phyloP scores from a whole-genome alignment of 2,113 vertebrate species.

The Pandion haliaetus region DNA sequence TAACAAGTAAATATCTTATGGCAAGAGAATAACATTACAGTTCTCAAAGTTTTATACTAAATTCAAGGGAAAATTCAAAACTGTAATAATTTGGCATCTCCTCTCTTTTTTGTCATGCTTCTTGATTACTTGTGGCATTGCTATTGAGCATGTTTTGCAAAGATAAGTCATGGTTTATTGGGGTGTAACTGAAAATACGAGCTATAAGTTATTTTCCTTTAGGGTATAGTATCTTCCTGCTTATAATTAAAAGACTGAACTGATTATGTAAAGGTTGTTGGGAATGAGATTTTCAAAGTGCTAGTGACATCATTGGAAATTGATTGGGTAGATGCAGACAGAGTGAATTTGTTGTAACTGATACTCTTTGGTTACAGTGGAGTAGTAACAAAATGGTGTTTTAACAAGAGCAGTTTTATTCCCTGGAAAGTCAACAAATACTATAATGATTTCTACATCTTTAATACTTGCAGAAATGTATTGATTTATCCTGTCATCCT shows the following conservation, averaged over 20 bases:
- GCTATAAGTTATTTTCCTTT: not conserved
- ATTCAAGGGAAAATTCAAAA: not conserved
- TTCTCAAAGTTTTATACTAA: not conserved
- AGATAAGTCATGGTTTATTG: not conserved
- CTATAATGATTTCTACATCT: not conserved
- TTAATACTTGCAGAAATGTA: not conserved
- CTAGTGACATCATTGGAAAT: not conserved
- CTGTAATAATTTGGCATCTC: not conserved
- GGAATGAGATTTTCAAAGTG: not conserved
- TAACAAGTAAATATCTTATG: not conserved
- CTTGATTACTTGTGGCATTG: rapidly evolving
- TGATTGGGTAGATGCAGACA: not conserved
- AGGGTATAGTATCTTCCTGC: not conserved
- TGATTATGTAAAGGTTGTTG: not conserved
- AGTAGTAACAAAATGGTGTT: not conserved
- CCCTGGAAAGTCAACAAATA: not conserved
- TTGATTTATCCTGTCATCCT: not conserved
- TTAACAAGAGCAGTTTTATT: not conserved
- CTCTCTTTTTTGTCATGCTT: not conserved
- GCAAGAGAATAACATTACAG: not conserved
- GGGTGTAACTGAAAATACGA: not conserved
- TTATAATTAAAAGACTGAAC: not conserved
- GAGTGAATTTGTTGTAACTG: not conserved
- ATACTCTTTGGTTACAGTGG: not conserved
- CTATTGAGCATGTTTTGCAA: not conserved